Evolutionary conservation across 1,140 invertebrate genomes (phyloP), one percentile per base, ranked within the genome.

Genomic region (Scaptomyza montana): DNA sequence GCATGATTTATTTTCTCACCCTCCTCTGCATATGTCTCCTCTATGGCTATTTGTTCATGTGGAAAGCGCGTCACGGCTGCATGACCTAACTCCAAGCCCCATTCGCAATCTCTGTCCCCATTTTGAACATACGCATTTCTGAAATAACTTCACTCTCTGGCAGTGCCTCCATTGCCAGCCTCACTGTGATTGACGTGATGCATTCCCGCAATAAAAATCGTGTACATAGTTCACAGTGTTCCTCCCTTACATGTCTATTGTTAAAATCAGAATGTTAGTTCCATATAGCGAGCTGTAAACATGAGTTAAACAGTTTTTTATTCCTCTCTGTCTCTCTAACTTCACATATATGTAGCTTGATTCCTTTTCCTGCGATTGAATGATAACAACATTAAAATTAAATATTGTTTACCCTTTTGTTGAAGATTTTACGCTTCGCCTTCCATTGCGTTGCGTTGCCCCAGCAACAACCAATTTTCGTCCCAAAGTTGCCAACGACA

Each of bases 371-470:
- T 49, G 77, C 81, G 39, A 86, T 80, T 54, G 69, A 72, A 74
- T 71, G 81, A 53, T 66, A 81, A 86, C 77, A 76, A 61, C 82
- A 87, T 81, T 73, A 81, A 86, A 86, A 86, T 86, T 87, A 86
- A 86, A 86, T 73, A 86, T 86, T 82, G 87, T 73, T 71, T 66
- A 75, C 75, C 76, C 80, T 75, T 72, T 76, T 79, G 75, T 72
- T 60, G 39, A 57, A 69, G 49, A 70, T 73, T 87, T 87, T 81
- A 54, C 74, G 76, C 78, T 78, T 78, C 30, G 30, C 67, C 61
- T 75, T 73, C 65, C 61, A 74, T 65, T 80, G 73, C 41, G 51
- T 66, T 9, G 57, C 43, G 77, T 79, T 77, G 70, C 56, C 73
- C 57, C 62, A 64, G 76, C 61, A 87, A 87, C 82, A 64, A 73